Evolutionary conservation across 2,888 invertebrate species (phyloP).

Genomic region (Epirrita christyi): DNA sequence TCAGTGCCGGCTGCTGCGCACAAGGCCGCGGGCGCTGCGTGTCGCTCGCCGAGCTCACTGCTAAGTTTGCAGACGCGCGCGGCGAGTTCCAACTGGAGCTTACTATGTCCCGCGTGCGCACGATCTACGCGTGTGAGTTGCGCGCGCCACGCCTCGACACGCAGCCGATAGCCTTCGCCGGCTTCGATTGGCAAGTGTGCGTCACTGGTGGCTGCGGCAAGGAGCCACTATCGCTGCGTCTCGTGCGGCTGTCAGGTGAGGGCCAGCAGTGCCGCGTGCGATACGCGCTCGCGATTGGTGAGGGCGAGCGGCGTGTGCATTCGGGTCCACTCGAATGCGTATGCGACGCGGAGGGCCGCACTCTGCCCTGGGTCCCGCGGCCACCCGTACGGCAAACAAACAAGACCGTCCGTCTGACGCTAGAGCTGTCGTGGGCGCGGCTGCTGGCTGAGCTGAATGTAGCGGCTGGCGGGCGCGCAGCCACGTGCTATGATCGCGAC

Average conservation of each 20-base stretch:
- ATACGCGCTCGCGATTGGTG: constrained; percentile 88
- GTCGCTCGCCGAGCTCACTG: constrained; percentile 88
- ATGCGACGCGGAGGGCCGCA: constrained; percentile 88
- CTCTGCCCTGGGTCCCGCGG: constrained; percentile 89
- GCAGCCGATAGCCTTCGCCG: constrained; percentile 89
- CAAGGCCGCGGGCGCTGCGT: constrained; percentile 91
- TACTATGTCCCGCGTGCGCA: constrained; percentile 89
- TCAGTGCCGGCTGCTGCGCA: constrained; percentile 88
- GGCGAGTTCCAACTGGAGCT: constrained; percentile 93
- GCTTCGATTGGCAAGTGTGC: constrained; percentile 92
- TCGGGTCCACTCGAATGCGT: constrained; percentile 89
- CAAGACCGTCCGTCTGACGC: constrained; percentile 88
- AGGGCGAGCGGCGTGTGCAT: constrained; percentile 87
- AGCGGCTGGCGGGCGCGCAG: constrained; percentile 83
- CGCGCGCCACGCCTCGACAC: constrained; percentile 84
- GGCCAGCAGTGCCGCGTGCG: constrained; percentile 91
- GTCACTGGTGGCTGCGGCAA: constrained; percentile 86
- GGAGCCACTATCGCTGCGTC: constrained; percentile 81
- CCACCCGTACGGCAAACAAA: constrained; percentile 85
- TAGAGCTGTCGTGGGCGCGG: constrained; percentile 90
- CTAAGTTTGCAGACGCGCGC: constrained; percentile 90
- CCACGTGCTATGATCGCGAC: constrained; percentile 91
- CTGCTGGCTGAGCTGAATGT: constrained; percentile 82
- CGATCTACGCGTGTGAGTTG: constrained; percentile 90
- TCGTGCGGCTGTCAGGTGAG: constrained; percentile 91